A percentile compares a stretch with the other conserved stretches of the same genome.
These are phyloP conservation scores for Corticium candelabrum DNA, from an alignment of 37 sponge, comb jelly and placozoan genomes.

Conservation along the genomic window DNA sequence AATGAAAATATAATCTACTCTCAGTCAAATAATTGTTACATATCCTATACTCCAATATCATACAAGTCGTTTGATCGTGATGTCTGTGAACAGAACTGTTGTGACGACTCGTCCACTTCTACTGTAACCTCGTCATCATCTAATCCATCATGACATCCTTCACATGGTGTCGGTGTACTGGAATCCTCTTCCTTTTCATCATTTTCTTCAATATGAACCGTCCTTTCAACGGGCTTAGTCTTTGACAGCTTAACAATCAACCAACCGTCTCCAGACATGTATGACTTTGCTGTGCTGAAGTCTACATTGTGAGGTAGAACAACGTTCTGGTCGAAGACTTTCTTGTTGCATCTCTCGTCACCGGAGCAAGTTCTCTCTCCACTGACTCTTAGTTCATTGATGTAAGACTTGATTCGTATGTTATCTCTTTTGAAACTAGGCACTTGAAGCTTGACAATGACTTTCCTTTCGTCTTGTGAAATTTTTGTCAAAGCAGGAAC, in stretches of 20 bases:
- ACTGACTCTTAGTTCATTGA: neutral
- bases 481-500: too few species aligned
- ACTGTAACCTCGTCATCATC: neutral
- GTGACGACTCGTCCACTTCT: neutral
- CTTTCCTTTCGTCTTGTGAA: neutral
- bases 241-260: neutral
- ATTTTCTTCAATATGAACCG: neutral
- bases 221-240: neutral
- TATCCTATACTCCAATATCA: neutral
- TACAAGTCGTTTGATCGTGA: neutral
- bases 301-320: neutral
- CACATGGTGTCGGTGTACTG: neutral
- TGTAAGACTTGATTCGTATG: neutral
- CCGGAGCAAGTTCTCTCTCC: neutral
- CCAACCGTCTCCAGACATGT: neutral
- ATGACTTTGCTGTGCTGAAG: constrained; percentile 2
- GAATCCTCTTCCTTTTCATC: neutral
- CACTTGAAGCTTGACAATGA: neutral
- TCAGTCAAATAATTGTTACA: neutral
- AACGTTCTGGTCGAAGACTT: neutral
- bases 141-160: neutral
- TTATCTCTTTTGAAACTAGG: neutral
- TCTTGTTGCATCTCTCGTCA: neutral
- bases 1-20: too few species aligned
- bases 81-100: neutral